These are phyloP conservation scores for Zaprionus camerounensis DNA, from an alignment of 1,140 invertebrate species.

Conservation along the genomic window DNA sequence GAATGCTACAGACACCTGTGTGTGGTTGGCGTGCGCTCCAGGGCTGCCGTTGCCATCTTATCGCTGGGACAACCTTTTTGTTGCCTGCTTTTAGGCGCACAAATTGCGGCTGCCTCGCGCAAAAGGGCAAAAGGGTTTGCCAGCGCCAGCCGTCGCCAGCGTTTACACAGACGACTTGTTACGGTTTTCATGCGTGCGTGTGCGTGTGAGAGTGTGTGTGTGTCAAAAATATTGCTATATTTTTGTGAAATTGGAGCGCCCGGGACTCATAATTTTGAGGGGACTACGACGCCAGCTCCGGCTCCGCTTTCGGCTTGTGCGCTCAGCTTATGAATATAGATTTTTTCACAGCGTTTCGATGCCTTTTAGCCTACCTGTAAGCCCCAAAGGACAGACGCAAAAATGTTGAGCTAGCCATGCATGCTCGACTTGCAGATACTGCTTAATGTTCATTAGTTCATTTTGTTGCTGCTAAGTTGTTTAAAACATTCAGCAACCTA, in stretches of 20 bases:
- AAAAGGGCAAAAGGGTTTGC: conserved; percentile 45
- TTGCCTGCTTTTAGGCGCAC: conserved; percentile 52
- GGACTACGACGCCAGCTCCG: conserved; percentile 2
- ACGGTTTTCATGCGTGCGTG: conserved; percentile 14
- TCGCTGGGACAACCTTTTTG: conserved; percentile 59
- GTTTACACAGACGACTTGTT: conserved; percentile 67
- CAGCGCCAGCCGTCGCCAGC: conserved; percentile 40
- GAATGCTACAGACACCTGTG: conserved; percentile 25
- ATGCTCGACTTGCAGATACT: conserved; percentile 3
- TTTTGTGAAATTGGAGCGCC: conserved; percentile 39
- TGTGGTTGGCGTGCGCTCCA: conserved; percentile 26
- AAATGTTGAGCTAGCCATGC: not conserved
- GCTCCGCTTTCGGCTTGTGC: conserved; percentile 34
- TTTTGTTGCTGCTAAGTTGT: not conserved
- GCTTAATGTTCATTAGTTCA: not conserved
- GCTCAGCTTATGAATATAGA: conserved; percentile 73
- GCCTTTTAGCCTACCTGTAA: conserved; percentile 24
- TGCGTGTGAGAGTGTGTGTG: not conserved
- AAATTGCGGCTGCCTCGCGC: conserved; percentile 55
- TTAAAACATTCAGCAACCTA: not conserved
- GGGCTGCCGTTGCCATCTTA: conserved; percentile 44
- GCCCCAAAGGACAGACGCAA: not conserved
- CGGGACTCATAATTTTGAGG: conserved; percentile 33
- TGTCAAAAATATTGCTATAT: conserved; percentile 52
- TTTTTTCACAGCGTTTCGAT: conserved; percentile 53